phyloP scores from a whole-genome alignment of 2,113 vertebrate species.

The Albula glossodonta region DNA sequence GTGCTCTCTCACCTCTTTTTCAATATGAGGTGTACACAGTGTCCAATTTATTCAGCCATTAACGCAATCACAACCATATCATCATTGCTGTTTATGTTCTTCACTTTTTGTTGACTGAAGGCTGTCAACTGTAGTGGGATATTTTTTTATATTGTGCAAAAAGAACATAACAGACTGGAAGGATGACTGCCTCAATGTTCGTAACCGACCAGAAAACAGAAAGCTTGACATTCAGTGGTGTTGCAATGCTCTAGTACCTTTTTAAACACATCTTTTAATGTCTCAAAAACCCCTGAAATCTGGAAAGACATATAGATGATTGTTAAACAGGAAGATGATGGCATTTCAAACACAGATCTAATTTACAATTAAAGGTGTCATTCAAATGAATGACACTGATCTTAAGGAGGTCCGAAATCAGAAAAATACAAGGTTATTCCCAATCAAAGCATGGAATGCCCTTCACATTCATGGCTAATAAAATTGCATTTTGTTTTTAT shows the following conservation, averaged over 20 bases:
- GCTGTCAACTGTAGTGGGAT: no score
- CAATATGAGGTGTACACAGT: no score
- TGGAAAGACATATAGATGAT: constrained; percentile 37
- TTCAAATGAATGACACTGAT: not conserved
- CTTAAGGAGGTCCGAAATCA: not conserved
- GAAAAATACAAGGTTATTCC: not conserved
- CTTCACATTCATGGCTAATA: not conserved
- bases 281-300: constrained; percentile 53
- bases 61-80: no score
- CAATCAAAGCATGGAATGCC: not conserved
- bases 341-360: not conserved
- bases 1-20: no score
- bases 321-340: constrained; percentile 11
- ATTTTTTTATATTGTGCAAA: no score
- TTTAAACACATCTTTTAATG: constrained; percentile 44
- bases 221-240: constrained; percentile 30
- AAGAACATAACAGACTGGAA: no score
- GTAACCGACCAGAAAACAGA: not conserved
- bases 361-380: not conserved
- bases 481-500: not conserved
- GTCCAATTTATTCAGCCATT: no score
- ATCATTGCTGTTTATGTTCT: no score
- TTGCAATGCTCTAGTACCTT: constrained; percentile 48
- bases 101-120: no score
- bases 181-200: not conserved